These are phyloP conservation scores for Drosophila sordidapex DNA, from an alignment of 2,888 invertebrate genomes.

Conservation along the genomic window DNA sequence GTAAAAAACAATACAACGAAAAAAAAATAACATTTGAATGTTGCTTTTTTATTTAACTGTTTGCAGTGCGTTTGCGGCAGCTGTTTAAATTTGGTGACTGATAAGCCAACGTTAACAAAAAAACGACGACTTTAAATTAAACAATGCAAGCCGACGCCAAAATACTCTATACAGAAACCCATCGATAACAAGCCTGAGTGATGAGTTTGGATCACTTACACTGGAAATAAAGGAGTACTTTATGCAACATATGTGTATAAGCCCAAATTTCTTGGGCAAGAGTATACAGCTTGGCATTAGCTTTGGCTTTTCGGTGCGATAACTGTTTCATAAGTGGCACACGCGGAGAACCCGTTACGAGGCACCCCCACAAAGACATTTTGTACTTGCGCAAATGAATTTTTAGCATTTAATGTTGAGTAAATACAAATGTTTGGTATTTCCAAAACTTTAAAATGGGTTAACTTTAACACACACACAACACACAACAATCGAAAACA, in stretches of 20 bases:
- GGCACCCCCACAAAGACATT: slow-evolving; percentile 36
- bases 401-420: slow-evolving; percentile 57
- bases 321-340: slow-evolving; percentile 55
- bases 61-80: slow-evolving; percentile 60
- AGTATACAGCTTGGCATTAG: slow-evolving; percentile 8
- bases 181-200: not conserved
- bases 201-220: not conserved
- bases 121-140: not conserved
- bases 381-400: slow-evolving; percentile 68
- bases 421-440: slow-evolving; percentile 63
- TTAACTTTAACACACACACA: slow-evolving; percentile 41
- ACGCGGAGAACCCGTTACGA: slow-evolving; percentile 15
- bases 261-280: not conserved
- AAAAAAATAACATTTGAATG: slow-evolving; percentile 52
- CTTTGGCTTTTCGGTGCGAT: slow-evolving; percentile 27
- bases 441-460: slow-evolving; percentile 60
- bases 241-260: not conserved
- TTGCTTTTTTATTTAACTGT: slow-evolving; percentile 38
- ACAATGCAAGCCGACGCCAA: not conserved
- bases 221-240: rapidly evolving
- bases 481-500: slow-evolving; percentile 38
- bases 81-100: slow-evolving; percentile 72
- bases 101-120: slow-evolving; percentile 46
- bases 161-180: not conserved
- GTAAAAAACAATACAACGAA: slow-evolving; percentile 14